A percentile compares a stretch with the other conserved stretches of the same genome.
Conservation (phyloP, 2,797 vertebrate species). For the Luscinia luscinia region DNA sequence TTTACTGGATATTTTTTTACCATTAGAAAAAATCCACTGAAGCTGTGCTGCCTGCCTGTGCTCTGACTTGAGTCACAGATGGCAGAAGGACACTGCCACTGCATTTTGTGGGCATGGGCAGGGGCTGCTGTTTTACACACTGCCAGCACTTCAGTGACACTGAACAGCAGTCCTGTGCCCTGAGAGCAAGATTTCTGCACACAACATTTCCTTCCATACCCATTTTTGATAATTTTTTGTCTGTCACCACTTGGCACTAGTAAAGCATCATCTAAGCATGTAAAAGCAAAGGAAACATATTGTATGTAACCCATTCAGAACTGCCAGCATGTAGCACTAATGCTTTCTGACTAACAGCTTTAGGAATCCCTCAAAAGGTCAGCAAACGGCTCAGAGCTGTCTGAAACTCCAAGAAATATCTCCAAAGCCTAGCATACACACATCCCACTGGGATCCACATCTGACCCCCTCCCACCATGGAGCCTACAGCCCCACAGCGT, state of each 20-base stretch:
- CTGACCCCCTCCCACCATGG: neutral
- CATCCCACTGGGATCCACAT: neutral
- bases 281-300: neutral
- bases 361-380: neutral
- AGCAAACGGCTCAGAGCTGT: neutral
- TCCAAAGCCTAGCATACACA: neutral
- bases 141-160: neutral
- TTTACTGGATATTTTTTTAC: constrained; percentile 23
- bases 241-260: neutral
- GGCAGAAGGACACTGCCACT: neutral
- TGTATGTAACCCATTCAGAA: neutral
- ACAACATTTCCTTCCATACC: neutral
- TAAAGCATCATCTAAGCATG: neutral
- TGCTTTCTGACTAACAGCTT: neutral
- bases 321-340: neutral
- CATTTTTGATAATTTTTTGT: neutral
- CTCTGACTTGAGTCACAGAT: neutral
- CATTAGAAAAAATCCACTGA: neutral
- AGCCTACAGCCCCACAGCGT: neutral
- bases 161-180: neutral
- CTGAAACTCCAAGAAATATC: neutral
- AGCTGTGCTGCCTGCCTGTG: neutral
- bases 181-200: neutral
- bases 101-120: neutral
- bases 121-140: neutral